Evolutionary conservation across 1,140 invertebrate species (phyloP).

Genomic region (Atta cephalotes): DNA sequence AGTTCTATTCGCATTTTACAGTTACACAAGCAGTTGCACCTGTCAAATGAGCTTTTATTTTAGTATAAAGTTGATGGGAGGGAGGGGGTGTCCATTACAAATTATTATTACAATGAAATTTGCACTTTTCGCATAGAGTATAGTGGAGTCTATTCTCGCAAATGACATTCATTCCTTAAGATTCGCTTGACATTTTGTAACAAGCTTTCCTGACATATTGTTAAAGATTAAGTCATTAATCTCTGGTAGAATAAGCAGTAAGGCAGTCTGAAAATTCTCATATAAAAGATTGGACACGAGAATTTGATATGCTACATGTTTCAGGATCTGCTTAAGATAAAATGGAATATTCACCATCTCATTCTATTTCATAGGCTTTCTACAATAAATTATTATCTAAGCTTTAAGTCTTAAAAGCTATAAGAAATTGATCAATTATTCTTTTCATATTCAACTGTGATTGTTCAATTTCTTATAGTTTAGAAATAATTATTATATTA

Average conservation of each 20-base stretch:
- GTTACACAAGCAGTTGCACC: background rate
- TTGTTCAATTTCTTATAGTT: too few relatives aligned
- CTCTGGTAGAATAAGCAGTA: background rate
- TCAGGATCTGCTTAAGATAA: too few relatives aligned
- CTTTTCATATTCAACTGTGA: too few relatives aligned
- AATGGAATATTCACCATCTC: too few relatives aligned
- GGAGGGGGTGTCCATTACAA: background rate
- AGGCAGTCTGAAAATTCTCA: too few relatives aligned
- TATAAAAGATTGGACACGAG: too few relatives aligned
- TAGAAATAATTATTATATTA: too few relatives aligned
- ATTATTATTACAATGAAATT: constrained; percentile 26
- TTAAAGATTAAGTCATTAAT: constrained; percentile 28
- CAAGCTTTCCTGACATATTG: constrained; percentile 44
- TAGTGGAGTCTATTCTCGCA: constrained; percentile 34
- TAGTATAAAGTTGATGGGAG: constrained; percentile 21
- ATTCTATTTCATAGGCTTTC: too few relatives aligned
- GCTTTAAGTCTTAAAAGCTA: too few relatives aligned
- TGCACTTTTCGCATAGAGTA: constrained; percentile 24
- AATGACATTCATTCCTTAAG: constrained; percentile 19
- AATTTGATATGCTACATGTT: too few relatives aligned
- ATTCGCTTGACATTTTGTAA: constrained; percentile 35
- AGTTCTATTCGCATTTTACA: background rate
- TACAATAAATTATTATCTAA: too few relatives aligned
- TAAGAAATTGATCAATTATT: too few relatives aligned
- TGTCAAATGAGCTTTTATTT: constrained; percentile 58